Conservation (phyloP, 1,140 invertebrate species). For the Thaumetopoea pityocampa region DNA sequence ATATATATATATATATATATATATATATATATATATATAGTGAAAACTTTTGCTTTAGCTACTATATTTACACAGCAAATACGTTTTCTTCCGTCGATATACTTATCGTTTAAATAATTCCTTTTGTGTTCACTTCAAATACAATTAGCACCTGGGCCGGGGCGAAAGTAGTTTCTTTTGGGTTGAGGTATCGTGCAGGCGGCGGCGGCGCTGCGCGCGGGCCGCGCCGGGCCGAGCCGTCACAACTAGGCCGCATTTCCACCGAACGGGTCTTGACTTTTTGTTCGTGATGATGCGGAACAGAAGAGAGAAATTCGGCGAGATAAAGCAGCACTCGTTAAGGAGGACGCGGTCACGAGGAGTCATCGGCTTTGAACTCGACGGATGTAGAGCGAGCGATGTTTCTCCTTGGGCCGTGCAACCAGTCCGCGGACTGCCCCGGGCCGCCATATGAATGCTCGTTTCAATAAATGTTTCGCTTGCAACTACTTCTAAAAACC, state of each 20-base stretch:
- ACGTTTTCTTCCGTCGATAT: too few species aligned
- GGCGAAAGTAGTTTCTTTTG: conserved; percentile 30
- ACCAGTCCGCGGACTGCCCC: conserved; percentile 43
- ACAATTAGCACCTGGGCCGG: conserved; percentile 33
- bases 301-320: conserved; percentile 69
- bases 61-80: too few species aligned
- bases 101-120: conserved; percentile 24
- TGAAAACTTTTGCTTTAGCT: too few species aligned
- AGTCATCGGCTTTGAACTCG: conserved; percentile 67
- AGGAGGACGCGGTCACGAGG: conserved; percentile 67
- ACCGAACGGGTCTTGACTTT: conserved; percentile 60
- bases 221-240: conserved; percentile 23
- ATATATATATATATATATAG: too few species aligned
- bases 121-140: conserved; percentile 29
- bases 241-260: conserved; percentile 60
- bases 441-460: conserved; percentile 35
- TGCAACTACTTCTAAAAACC: conserved; percentile 8
- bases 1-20: too few species aligned
- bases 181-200: conserved; percentile 19
- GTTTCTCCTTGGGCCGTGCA: conserved; percentile 53
- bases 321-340: conserved; percentile 60
- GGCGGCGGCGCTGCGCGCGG: conserved; percentile 28
- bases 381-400: conserved; percentile 60
- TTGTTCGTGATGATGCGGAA: conserved; percentile 65
- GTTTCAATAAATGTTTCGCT: conserved; percentile 20